Evolutionary conservation across 1,140 invertebrate species (phyloP).

Genomic region (Galleria mellonella): DNA sequence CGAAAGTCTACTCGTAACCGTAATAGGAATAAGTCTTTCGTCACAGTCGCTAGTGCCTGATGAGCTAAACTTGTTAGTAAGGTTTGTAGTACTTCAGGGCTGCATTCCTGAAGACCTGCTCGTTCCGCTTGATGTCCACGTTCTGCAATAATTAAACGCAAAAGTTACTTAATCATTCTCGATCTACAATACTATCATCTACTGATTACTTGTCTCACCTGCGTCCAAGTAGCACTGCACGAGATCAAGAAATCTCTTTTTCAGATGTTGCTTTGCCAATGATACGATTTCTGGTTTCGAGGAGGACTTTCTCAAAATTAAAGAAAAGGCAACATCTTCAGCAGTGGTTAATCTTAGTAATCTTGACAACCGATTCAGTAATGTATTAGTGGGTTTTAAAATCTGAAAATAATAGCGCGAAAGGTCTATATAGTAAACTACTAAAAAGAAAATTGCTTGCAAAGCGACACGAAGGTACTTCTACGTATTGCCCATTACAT

Average conservation of each 20-base stretch:
- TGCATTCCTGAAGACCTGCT: slow-evolving; percentile 90
- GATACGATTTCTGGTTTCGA: slow-evolving; percentile 82
- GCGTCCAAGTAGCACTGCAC: slow-evolving; percentile 89
- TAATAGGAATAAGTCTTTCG: slow-evolving; percentile 86
- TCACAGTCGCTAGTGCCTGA: slow-evolving; percentile 78
- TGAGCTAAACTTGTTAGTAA: slow-evolving; percentile 78
- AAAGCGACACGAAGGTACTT: neutral
- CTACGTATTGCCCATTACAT: slow-evolving; percentile 9
- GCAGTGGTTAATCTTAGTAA: slow-evolving; percentile 88
- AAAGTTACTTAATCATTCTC: neutral
- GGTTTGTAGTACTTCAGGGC: slow-evolving; percentile 90
- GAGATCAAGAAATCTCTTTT: slow-evolving; percentile 88
- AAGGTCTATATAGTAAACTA: slow-evolving; percentile 6
- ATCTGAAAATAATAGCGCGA: slow-evolving; percentile 74
- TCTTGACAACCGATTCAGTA: slow-evolving; percentile 88
- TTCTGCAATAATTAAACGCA: slow-evolving; percentile 44
- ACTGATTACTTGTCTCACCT: slow-evolving; percentile 24
- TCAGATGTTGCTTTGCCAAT: slow-evolving; percentile 85
- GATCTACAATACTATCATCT: too few relatives aligned
- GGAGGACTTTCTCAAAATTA: slow-evolving; percentile 87
- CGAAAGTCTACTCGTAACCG: slow-evolving; percentile 91
- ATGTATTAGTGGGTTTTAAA: slow-evolving; percentile 83
- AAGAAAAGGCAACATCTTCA: slow-evolving; percentile 91
- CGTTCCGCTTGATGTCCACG: slow-evolving; percentile 80
- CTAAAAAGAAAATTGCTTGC: neutral